Conservation (phyloP, 2,113 vertebrate genomes). For the Cephalopholis sonnerati region DNA sequence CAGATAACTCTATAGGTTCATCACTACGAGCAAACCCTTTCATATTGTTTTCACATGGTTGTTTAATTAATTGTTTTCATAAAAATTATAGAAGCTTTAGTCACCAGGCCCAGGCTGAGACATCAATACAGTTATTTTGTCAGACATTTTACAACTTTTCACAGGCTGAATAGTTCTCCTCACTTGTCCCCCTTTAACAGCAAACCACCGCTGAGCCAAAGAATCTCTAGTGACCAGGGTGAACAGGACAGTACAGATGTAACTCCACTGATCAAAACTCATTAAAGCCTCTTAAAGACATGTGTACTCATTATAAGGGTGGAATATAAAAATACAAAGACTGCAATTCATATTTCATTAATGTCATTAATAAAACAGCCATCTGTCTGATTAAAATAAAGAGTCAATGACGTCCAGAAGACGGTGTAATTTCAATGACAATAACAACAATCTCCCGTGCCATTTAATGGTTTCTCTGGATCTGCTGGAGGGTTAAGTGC, state of each 20-base stretch:
- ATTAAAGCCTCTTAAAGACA: not conserved
- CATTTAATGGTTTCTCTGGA: not conserved
- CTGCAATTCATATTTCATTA: constrained; percentile 14
- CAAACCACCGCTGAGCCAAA: not conserved
- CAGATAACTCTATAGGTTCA: too few species aligned
- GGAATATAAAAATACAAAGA: not conserved
- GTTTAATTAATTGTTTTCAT: too few species aligned
- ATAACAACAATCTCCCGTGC: not conserved
- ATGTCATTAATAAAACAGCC: not conserved
- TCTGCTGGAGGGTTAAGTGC: not conserved
- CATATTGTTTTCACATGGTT: too few species aligned
- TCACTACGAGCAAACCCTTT: too few species aligned
- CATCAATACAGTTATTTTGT: too few species aligned
- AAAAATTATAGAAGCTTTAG: too few species aligned
- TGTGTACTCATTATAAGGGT: not conserved
- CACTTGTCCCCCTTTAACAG: not conserved
- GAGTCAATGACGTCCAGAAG: not conserved
- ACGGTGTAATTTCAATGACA: not conserved
- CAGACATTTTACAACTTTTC: not conserved
- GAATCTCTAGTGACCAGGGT: not conserved
- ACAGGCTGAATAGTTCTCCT: not conserved
- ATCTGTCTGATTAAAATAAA: not conserved
- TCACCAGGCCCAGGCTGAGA: too few species aligned
- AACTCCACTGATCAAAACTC: not conserved
- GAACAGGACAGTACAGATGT: not conserved